Conservation (phyloP, 1,140 invertebrate species). For the Coenobita brevimanus region DNA sequence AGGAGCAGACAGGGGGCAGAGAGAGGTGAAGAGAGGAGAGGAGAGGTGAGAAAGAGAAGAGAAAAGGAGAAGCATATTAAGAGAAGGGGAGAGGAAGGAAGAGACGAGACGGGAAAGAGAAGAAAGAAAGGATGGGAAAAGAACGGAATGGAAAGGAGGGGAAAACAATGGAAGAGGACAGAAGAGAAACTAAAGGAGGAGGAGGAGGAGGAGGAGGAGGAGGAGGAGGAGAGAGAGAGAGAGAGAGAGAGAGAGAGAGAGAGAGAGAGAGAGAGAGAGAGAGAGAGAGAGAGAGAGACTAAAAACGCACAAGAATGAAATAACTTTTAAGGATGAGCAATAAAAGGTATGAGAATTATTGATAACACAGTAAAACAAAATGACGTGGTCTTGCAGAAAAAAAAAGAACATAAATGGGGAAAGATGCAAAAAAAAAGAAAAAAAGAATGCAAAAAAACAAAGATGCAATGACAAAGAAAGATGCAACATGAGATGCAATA, state of each 20-base stretch:
- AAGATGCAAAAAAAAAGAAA: background rate
- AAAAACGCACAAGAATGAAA: too few species aligned
- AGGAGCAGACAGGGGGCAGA: too few species aligned
- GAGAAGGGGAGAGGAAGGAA: background rate
- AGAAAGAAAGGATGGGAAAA: background rate
- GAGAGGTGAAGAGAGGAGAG: too few species aligned
- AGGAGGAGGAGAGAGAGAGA: conserved; percentile 2
- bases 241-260: conserved; percentile 3
- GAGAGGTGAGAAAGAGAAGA: too few species aligned
- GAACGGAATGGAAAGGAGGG: too few species aligned
- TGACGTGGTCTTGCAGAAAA: too few species aligned
- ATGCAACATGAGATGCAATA: background rate
- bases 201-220: background rate
- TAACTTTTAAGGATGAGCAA: background rate
- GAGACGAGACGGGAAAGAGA: background rate
- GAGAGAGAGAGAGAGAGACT: too few species aligned
- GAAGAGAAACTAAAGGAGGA: background rate
- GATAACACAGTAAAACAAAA: too few species aligned
- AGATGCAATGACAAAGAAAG: background rate
- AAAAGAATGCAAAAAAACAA: background rate
- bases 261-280: background rate
- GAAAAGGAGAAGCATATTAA: too few species aligned
- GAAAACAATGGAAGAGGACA: background rate
- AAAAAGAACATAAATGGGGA: background rate
- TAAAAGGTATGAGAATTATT: background rate